A percentile compares a stretch with the other conserved stretches of the same genome.
Conservation (phyloP, 2,797 vertebrate species). For the Podarcis lilfordi region DNA sequence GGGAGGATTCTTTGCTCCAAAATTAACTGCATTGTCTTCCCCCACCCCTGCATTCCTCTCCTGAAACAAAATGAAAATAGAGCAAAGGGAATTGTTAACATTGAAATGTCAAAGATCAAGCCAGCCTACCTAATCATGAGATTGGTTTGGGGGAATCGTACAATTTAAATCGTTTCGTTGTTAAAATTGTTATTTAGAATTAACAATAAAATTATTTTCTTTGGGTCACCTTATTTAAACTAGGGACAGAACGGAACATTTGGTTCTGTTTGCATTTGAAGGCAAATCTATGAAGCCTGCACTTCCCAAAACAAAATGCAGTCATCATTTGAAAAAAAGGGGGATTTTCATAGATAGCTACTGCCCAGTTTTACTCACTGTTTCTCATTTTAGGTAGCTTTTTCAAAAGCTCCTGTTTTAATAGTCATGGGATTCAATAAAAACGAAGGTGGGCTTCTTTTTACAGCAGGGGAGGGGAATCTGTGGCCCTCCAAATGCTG, state of each 20-base stretch:
- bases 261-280: too few species aligned
- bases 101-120: background rate
- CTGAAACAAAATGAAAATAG: background rate
- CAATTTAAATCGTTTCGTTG: background rate
- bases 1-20: constrained; percentile 10
- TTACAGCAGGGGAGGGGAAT: too few species aligned
- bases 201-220: background rate
- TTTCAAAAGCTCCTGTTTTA: too few species aligned
- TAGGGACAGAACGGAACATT: background rate
- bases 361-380: too few species aligned
- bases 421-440: too few species aligned
- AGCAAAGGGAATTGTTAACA: background rate
- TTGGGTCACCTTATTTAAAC: background rate
- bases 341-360: too few species aligned
- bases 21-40: background rate
- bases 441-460: too few species aligned
- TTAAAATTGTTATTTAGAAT: background rate
- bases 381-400: too few species aligned
- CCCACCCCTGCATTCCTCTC: background rate
- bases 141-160: background rate
- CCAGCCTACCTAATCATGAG: accelerated
- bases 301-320: too few species aligned
- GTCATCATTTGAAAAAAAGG: too few species aligned
- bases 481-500: too few species aligned
- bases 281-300: too few species aligned